Percentiles rank a stretch among this genome's conserved stretches.
Conservation (phyloP, 2,797 vertebrate genomes). For the Leptatherina wallacei region DNA sequence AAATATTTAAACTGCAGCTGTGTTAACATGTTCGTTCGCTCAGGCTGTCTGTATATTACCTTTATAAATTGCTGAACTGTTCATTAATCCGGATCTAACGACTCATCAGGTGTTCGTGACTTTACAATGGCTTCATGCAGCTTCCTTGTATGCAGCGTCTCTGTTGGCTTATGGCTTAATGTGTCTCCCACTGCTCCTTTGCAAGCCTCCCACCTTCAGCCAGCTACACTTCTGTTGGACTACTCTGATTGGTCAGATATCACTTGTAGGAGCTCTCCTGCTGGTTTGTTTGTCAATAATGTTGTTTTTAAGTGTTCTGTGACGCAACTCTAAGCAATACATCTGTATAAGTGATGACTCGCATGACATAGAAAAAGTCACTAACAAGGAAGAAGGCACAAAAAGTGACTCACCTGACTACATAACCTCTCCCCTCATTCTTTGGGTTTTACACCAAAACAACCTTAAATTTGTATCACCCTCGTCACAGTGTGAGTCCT, state of each 20-base stretch:
- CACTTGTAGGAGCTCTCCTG: neutral
- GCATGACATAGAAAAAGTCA: neutral
- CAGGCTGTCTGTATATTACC: slow-evolving; percentile 4
- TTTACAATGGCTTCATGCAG: slow-evolving; percentile 19
- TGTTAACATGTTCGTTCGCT: slow-evolving; percentile 19
- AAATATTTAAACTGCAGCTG: slow-evolving; percentile 1
- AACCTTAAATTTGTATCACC: neutral
- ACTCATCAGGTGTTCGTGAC: slow-evolving; percentile 12
- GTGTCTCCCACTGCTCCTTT: slow-evolving; percentile 50
- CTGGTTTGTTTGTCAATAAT: neutral
- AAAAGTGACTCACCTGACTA: neutral
- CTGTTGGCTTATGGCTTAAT: slow-evolving; percentile 48
- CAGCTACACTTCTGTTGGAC: slow-evolving; percentile 50
- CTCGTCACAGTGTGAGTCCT: neutral
- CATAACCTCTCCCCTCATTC: neutral
- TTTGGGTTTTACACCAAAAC: slow-evolving; percentile 1
- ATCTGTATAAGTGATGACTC: neutral
- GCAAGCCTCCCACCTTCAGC: slow-evolving; percentile 60
- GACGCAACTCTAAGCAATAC: neutral
- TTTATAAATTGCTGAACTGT: slow-evolving; percentile 4
- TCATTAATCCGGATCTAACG: slow-evolving; percentile 2
- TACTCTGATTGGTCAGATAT: slow-evolving; percentile 12
- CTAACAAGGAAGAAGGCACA: neutral
- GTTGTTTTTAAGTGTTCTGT: neutral
- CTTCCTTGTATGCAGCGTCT: slow-evolving; percentile 11